These are phyloP conservation scores for Salarias fasciatus DNA, from an alignment of 2,797 vertebrate species.

Conservation along the genomic window DNA sequence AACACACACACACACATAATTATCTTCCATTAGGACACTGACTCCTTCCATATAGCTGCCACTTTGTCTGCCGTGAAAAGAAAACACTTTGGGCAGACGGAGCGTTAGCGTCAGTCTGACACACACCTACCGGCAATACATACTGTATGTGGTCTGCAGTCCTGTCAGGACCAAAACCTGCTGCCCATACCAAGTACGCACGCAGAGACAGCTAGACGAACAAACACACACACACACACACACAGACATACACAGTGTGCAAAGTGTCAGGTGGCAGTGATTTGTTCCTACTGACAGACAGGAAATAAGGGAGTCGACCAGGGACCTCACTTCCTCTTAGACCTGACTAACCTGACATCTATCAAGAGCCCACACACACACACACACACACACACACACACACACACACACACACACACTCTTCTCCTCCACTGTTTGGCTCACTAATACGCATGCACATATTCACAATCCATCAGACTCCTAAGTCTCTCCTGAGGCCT, in stretches of 20 bases:
- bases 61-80: slow-evolving; percentile 27
- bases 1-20: slow-evolving; percentile 30
- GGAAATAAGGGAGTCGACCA: slow-evolving; percentile 70
- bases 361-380: slow-evolving; percentile 44
- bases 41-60: slow-evolving; percentile 27
- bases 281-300: slow-evolving; percentile 72
- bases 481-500: slow-evolving; percentile 22
- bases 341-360: slow-evolving; percentile 65
- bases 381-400: slow-evolving; percentile 27
- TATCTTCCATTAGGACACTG: slow-evolving; percentile 49
- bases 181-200: slow-evolving; percentile 15
- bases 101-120: slow-evolving; percentile 32
- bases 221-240: slow-evolving; percentile 15
- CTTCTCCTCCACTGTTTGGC: background rate
- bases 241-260: slow-evolving; percentile 16
- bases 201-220: slow-evolving; percentile 26
- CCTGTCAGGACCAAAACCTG: slow-evolving; percentile 38
- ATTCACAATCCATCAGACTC: slow-evolving; percentile 25
- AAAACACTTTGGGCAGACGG: slow-evolving; percentile 48
- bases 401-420: slow-evolving; percentile 14
- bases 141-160: slow-evolving; percentile 32
- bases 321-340: slow-evolving; percentile 71
- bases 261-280: slow-evolving; percentile 56
- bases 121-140: slow-evolving; percentile 30
- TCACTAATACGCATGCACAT: slow-evolving; percentile 21